A percentile compares a stretch with the other conserved stretches of the same genome.
Evolutionary conservation across 53 echinoderm and acorn worm species (phyloP).

Genomic region (Crossaster papposus): DNA sequence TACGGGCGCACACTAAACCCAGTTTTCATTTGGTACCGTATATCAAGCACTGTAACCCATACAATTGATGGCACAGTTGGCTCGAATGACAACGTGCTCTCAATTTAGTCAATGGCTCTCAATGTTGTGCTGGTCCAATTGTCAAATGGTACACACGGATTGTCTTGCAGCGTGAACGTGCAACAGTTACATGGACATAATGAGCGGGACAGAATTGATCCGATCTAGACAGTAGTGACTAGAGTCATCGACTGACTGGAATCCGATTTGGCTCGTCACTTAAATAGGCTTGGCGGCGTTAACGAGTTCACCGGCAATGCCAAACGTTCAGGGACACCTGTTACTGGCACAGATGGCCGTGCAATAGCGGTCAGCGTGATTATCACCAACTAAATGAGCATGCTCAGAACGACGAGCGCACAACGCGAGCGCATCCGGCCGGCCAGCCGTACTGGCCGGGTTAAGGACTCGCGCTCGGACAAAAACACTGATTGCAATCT

Average conservation of each 20-base stretch:
- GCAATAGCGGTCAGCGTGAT: conserved; percentile 17
- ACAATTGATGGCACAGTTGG: no score
- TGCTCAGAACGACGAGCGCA: conserved; percentile 20
- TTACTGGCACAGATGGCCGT: conserved; percentile 6
- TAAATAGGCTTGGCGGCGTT: conserved; percentile 35
- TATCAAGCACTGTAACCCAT: background rate
- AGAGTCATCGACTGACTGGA: conserved; percentile 13
- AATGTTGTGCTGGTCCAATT: background rate
- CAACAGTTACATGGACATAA: background rate
- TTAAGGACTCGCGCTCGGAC: conserved; percentile 17
- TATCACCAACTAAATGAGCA: conserved; percentile 19
- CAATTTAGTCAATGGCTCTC: background rate
- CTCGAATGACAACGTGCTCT: background rate
- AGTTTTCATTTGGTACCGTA: background rate
- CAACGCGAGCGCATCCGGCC: background rate
- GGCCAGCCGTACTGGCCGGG: conserved; percentile 3
- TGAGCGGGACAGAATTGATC: conserved; percentile 20
- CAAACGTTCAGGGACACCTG: conserved; percentile 63
- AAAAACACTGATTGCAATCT: conserved; percentile 39
- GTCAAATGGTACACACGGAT: background rate
- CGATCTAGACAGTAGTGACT: conserved; percentile 7
- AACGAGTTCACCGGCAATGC: conserved; percentile 49
- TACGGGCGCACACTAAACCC: background rate
- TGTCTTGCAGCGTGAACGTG: background rate
- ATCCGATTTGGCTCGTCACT: conserved; percentile 5